These are phyloP conservation scores for Diogma glabrata DNA, from an alignment of 2,888 invertebrate genomes.

Conservation along the genomic window DNA sequence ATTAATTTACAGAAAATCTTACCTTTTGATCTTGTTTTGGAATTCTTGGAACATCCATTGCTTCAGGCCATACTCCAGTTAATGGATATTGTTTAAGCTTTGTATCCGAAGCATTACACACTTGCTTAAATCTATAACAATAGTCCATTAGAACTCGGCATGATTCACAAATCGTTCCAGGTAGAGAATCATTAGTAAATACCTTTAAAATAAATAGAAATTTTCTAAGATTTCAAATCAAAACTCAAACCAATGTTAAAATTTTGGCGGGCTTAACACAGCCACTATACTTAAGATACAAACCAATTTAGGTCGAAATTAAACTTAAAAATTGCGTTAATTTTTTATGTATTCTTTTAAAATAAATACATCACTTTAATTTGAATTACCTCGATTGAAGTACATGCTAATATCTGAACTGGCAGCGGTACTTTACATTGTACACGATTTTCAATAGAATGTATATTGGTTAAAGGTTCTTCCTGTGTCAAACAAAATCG, in stretches of 20 bases:
- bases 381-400: constrained; percentile 59
- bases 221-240: constrained; percentile 1
- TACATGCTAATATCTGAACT: constrained; percentile 65
- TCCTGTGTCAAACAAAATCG: constrained; percentile 61
- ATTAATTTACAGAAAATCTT: no score
- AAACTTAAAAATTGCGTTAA: no score
- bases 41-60: constrained; percentile 37
- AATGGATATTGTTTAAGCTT: constrained; percentile 54
- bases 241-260: constrained; percentile 6
- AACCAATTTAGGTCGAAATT: constrained; percentile 1
- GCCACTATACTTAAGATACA: constrained; percentile 7
- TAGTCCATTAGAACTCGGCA: constrained; percentile 57
- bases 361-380: no score
- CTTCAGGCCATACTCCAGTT: constrained; percentile 45
- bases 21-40: constrained; percentile 31
- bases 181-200: constrained; percentile 52
- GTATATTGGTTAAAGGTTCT: constrained; percentile 52
- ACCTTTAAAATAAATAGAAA: constrained; percentile 23
- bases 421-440: constrained; percentile 54
- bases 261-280: constrained; percentile 14
- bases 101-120: constrained; percentile 64
- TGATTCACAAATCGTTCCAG: constrained; percentile 53
- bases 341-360: no score
- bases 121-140: constrained; percentile 61
- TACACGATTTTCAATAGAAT: constrained; percentile 43